Evolutionary conservation across 2,888 invertebrate genomes (phyloP).

Genomic region (Drosophila meridiana): DNA sequence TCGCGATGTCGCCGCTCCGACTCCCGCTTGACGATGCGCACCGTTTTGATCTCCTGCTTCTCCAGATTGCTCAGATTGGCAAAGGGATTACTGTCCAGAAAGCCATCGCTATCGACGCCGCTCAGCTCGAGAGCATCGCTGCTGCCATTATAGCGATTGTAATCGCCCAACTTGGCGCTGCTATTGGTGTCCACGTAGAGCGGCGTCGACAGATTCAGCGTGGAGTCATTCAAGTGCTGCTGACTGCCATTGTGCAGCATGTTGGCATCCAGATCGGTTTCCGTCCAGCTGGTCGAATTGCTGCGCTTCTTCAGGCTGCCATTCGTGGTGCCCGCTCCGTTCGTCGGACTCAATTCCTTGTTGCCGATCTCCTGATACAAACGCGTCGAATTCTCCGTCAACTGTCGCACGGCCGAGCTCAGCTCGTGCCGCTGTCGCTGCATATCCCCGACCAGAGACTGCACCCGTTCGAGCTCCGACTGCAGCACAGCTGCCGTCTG

Average conservation of each 20-base stretch:
- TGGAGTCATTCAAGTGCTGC: slow-evolving; percentile 87
- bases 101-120: slow-evolving; percentile 84
- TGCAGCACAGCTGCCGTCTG: slow-evolving; percentile 89
- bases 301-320: slow-evolving; percentile 86
- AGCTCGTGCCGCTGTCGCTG: slow-evolving; percentile 94
- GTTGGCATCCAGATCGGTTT: slow-evolving; percentile 94
- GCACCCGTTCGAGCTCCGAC: slow-evolving; percentile 93
- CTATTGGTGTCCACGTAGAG: slow-evolving; percentile 89
- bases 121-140: slow-evolving; percentile 84
- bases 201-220: slow-evolving; percentile 86
- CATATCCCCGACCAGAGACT: slow-evolving; percentile 93
- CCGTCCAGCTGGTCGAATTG: slow-evolving; percentile 91
- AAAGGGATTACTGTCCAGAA: slow-evolving; percentile 83
- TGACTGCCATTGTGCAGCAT: slow-evolving; percentile 89
- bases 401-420: slow-evolving; percentile 93
- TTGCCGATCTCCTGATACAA: slow-evolving; percentile 88
- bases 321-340: slow-evolving; percentile 57
- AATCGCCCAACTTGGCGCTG: slow-evolving; percentile 79
- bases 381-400: slow-evolving; percentile 92
- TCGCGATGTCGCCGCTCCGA: slow-evolving; percentile 94
- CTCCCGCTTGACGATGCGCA: slow-evolving; percentile 96
- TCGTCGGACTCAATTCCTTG: slow-evolving; percentile 71
- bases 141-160: slow-evolving; percentile 82
- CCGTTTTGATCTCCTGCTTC: slow-evolving; percentile 96
- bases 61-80: slow-evolving; percentile 90